phyloP scores from a whole-genome alignment of 2,797 vertebrate genomes.

The Brachymystax lenok region DNA sequence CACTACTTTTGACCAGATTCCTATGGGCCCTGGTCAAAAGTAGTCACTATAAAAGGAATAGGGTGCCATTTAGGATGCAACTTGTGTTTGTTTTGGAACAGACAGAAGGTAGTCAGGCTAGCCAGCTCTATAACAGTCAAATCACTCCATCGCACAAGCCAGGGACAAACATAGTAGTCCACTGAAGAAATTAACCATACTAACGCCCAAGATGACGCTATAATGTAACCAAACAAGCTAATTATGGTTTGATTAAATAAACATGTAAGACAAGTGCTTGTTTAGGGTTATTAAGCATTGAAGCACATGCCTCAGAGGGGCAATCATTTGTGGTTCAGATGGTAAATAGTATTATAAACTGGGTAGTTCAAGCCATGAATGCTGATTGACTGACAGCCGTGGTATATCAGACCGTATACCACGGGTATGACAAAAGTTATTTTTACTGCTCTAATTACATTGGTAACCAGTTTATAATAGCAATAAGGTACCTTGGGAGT shows the following conservation, averaged over 20 bases:
- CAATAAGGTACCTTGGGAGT: no score
- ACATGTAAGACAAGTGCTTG: background rate
- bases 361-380: no score
- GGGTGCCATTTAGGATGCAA: background rate
- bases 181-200: background rate
- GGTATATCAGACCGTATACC: no score
- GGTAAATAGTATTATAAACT: background rate
- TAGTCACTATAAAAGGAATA: slow-evolving; percentile 9
- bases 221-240: background rate
- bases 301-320: background rate
- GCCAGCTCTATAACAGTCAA: background rate
- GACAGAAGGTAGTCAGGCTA: background rate
- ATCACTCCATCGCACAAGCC: background rate
- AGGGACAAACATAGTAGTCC: background rate
- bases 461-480: no score
- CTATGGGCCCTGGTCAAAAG: background rate
- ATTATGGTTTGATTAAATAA: background rate
- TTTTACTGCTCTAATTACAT: no score
- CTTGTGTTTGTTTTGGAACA: slow-evolving; percentile 15
- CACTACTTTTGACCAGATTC: background rate
- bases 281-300: background rate
- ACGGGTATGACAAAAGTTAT: no score
- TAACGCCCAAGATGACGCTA: background rate
- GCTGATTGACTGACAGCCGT: no score
- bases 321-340: background rate